A percentile compares a stretch with the other conserved stretches of the same genome.
Conservation (phyloP, 1,140 invertebrate species). For the Lerema accius region DNA sequence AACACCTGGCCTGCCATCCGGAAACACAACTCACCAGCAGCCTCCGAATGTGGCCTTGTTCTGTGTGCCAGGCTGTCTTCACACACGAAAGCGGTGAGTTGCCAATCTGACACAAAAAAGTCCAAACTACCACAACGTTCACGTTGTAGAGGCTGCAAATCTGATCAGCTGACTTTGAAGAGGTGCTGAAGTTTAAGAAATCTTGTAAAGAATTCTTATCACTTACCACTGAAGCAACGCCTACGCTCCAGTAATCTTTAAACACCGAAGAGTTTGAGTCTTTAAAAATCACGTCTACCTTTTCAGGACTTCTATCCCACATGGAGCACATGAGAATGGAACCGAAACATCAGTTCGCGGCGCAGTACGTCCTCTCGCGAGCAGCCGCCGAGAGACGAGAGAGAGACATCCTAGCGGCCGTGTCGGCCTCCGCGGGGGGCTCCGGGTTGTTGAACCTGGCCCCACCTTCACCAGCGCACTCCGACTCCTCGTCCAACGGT, state of each 20-base stretch:
- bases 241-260: background rate
- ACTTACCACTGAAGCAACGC: background rate
- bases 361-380: slow-evolving; percentile 95
- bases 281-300: background rate
- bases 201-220: background rate
- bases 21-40: slow-evolving; percentile 94
- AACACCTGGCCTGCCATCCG: slow-evolving; percentile 95
- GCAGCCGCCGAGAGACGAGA: slow-evolving; percentile 95
- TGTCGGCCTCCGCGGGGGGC: slow-evolving; percentile 84
- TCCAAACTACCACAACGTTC: background rate
- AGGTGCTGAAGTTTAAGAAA: background rate
- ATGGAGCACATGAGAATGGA: slow-evolving; percentile 99
- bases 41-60: slow-evolving; percentile 96
- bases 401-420: slow-evolving; percentile 90
- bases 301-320: slow-evolving; percentile 93
- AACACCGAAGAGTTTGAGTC: background rate
- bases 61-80: slow-evolving; percentile 96
- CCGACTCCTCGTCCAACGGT: slow-evolving; percentile 91
- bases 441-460: slow-evolving; percentile 84
- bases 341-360: slow-evolving; percentile 97
- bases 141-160: background rate
- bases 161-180: too few relatives aligned
- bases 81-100: slow-evolving; percentile 95
- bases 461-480: slow-evolving; percentile 91
- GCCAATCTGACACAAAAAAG: background rate